phyloP scores from a whole-genome alignment of 2,888 invertebrate species.

The Dioctria rufipes region DNA sequence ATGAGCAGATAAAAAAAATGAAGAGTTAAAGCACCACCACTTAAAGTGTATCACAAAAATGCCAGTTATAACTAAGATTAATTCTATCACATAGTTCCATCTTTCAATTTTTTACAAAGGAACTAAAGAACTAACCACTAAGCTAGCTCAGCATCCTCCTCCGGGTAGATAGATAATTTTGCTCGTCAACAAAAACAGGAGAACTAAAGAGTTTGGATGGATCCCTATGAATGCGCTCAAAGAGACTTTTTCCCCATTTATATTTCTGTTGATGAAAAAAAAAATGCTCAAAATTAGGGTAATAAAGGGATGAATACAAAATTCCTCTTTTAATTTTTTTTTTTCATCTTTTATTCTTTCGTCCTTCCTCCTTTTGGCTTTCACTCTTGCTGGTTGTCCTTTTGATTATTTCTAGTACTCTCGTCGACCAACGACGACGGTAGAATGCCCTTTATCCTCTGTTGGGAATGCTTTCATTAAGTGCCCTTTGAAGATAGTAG shows the following conservation, averaged over 20 bases:
- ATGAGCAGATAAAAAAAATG: not conserved
- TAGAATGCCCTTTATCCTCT: constrained; percentile 37
- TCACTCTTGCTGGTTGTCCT: constrained; percentile 34
- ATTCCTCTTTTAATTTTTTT: constrained; percentile 39
- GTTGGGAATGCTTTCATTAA: constrained; percentile 48
- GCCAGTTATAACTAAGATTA: constrained; percentile 47
- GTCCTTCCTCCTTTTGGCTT: constrained; percentile 25
- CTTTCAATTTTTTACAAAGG: not conserved
- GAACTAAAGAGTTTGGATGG: not conserved
- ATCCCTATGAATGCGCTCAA: constrained; percentile 17
- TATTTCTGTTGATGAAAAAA: constrained; percentile 42
- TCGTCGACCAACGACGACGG: not conserved
- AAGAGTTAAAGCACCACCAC: not conserved
- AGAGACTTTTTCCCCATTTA: constrained; percentile 37
- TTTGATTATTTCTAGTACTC: constrained; percentile 22
- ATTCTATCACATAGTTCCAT: constrained; percentile 53
- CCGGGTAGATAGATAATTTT: constrained; percentile 25
- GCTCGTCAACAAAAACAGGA: constrained; percentile 26
- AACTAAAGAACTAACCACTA: constrained; percentile 14
- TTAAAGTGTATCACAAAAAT: constrained; percentile 13
- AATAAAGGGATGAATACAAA: constrained; percentile 49
- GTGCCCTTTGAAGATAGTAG: constrained; percentile 42
- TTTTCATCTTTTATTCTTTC: not conserved
- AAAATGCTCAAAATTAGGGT: constrained; percentile 44
- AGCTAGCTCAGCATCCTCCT: not conserved